These are phyloP conservation scores for Leptinotarsa texana DNA, from an alignment of 1,140 invertebrate genomes.

Conservation along the genomic window DNA sequence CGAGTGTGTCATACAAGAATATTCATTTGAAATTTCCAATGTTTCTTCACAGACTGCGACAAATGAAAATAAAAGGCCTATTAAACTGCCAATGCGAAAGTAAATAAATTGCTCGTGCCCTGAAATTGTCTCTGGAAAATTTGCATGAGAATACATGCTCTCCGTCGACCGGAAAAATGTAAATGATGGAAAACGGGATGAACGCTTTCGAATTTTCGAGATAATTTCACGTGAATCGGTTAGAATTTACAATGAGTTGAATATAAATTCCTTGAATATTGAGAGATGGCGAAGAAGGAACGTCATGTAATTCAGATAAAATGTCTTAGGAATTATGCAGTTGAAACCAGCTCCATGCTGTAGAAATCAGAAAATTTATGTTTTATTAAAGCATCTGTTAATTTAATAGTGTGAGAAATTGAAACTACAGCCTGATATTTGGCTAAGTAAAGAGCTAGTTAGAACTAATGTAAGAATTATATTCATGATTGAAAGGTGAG, in stretches of 20 bases:
- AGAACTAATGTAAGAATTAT: too few relatives aligned
- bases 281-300: not conserved
- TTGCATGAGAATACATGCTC: slow-evolving; percentile 50
- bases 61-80: slow-evolving; percentile 39
- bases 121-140: slow-evolving; percentile 49
- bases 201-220: slow-evolving; percentile 21
- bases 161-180: slow-evolving; percentile 34
- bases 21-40: slow-evolving; percentile 36
- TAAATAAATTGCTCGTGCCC: slow-evolving; percentile 48
- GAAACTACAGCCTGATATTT: too few relatives aligned
- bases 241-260: not conserved
- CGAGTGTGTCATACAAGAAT: slow-evolving; percentile 1
- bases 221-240: slow-evolving; percentile 25
- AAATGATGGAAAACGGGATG: slow-evolving; percentile 27
- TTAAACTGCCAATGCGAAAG: slow-evolving; percentile 36
- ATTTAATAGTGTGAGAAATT: too few relatives aligned
- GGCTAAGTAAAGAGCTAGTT: too few relatives aligned
- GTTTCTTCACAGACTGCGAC: slow-evolving; percentile 13
- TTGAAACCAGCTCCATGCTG: too few relatives aligned
- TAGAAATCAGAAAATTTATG: too few relatives aligned
- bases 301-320: too few relatives aligned
- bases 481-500: too few relatives aligned
- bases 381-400: too few relatives aligned
- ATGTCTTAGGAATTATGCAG: too few relatives aligned
- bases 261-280: not conserved